Conservation (phyloP, 2,113 vertebrate species). For the Pionites leucogaster region DNA sequence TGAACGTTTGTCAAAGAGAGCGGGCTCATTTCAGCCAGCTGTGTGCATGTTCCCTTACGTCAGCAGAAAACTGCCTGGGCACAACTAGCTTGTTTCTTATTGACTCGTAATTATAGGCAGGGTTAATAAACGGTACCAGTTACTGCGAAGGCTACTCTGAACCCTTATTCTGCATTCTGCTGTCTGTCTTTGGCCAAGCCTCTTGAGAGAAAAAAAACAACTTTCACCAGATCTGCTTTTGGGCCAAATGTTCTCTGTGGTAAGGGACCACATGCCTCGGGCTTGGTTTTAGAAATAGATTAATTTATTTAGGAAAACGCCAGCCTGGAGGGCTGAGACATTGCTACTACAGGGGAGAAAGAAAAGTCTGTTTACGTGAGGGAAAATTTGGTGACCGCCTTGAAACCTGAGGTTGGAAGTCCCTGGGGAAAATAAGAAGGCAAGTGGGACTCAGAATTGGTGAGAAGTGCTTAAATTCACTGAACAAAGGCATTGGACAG, state of each 20-base stretch:
- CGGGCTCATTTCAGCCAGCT: background rate
- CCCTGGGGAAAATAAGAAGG: background rate
- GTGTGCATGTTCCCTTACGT: background rate
- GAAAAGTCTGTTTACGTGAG: background rate
- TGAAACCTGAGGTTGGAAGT: background rate
- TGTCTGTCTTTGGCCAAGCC: background rate
- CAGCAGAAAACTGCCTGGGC: conserved; percentile 4
- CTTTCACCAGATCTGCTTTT: background rate
- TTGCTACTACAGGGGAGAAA: background rate
- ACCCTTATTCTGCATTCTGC: background rate
- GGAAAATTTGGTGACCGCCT: background rate
- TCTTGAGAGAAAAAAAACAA: background rate
- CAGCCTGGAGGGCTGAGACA: background rate
- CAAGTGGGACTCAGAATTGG: background rate
- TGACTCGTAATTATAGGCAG: background rate
- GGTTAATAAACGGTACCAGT: background rate
- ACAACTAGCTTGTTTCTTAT: background rate
- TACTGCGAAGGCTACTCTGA: background rate
- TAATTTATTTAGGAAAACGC: background rate
- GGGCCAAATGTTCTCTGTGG: background rate
- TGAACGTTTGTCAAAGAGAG: background rate
- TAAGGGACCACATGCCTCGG: rapidly evolving
- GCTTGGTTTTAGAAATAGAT: background rate
- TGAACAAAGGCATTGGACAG: background rate
- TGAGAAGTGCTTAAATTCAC: background rate